Conservation (phyloP, 2,888 invertebrate species). For the Drosophila quinaria region DNA sequence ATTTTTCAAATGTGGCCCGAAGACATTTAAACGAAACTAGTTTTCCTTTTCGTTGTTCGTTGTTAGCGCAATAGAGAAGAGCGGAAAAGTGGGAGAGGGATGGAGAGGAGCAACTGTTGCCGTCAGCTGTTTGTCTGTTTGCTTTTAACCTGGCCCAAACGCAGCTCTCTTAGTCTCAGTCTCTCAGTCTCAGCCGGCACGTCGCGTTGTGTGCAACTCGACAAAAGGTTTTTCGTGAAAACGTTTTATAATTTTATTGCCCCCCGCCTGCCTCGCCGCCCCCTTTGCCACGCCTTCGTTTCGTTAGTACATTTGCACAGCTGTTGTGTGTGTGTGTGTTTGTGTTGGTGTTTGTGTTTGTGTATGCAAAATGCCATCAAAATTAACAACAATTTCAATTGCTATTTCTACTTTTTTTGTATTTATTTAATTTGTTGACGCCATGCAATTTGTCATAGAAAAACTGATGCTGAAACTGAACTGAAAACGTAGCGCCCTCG, state of each 20-base stretch:
- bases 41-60: conserved; percentile 56
- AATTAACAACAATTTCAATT: conserved; percentile 54
- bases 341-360: conserved; percentile 21
- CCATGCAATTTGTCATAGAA: conserved; percentile 64
- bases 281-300: not conserved
- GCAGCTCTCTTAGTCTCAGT: conserved; percentile 18
- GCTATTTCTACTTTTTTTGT: conserved; percentile 16
- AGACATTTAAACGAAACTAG: conserved; percentile 74
- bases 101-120: conserved; percentile 11
- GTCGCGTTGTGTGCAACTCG: conserved; percentile 75
- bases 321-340: conserved; percentile 49
- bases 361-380: conserved; percentile 56
- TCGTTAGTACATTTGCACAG: conserved; percentile 62
- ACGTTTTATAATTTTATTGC: not conserved
- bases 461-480: conserved; percentile 28
- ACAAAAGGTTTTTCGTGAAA: conserved; percentile 38
- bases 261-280: not conserved
- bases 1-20: conserved; percentile 64
- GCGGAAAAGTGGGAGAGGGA: not conserved
- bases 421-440: conserved; percentile 76
- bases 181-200: conserved; percentile 72
- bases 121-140: conserved; percentile 67
- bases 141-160: conserved; percentile 57
- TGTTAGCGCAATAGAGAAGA: conserved; percentile 35
- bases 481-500: conserved; percentile 34